A percentile compares a stretch with the other conserved stretches of the same genome.
phyloP scores from a whole-genome alignment of 2,888 invertebrate species.

The Cheilosia pagana region DNA sequence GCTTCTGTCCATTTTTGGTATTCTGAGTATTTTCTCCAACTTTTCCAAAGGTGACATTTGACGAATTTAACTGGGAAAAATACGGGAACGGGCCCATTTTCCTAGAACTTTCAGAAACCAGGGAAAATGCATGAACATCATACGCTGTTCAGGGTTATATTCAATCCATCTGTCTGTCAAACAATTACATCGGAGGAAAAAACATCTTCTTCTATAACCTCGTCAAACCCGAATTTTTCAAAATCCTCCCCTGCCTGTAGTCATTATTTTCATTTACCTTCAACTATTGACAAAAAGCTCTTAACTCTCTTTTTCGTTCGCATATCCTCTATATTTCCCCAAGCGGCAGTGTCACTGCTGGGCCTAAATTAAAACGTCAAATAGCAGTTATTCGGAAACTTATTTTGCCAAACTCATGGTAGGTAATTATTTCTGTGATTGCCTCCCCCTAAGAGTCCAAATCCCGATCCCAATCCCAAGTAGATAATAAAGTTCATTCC shows the following conservation, averaged over 20 bases:
- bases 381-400: conserved; percentile 51
- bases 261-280: background rate
- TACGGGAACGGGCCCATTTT: no score
- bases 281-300: conserved; percentile 42
- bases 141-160: no score
- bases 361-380: conserved; percentile 50
- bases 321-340: conserved; percentile 4
- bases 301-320: conserved; percentile 19
- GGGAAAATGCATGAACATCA: no score
- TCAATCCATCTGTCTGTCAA: no score
- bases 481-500: background rate
- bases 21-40: no score
- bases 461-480: background rate
- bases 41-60: no score
- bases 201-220: background rate
- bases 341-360: conserved; percentile 32
- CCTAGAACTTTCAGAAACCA: no score
- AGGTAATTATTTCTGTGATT: conserved; percentile 41
- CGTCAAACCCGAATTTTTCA: background rate
- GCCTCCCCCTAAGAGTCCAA: conserved; percentile 1
- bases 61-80: no score
- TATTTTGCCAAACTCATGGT: conserved; percentile 37
- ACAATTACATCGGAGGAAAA: no score
- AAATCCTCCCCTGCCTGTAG: conserved; percentile 23
- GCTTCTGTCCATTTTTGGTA: no score